Evolutionary conservation across 2,113 vertebrate genomes (phyloP).

Genomic region (Eidolon helvum): DNA sequence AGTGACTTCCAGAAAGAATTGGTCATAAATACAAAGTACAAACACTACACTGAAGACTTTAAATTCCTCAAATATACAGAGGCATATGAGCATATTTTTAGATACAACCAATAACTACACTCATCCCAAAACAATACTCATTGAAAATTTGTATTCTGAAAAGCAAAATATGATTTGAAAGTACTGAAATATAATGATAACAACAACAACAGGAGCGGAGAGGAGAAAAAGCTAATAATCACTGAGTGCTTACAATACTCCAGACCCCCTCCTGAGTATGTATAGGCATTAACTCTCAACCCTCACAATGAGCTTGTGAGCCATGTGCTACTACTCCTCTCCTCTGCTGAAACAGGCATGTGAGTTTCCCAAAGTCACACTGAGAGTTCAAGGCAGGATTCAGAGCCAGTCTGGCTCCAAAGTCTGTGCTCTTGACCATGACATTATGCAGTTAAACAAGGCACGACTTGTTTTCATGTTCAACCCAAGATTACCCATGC

Average conservation of each 20-base stretch:
- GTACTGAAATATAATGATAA: background rate
- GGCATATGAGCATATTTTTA: background rate
- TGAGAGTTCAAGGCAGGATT: background rate
- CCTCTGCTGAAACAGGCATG: background rate
- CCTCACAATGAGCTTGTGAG: background rate
- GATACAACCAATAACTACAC: background rate
- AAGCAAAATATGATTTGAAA: background rate
- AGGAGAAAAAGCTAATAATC: background rate
- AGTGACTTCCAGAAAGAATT: background rate
- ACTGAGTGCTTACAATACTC: background rate
- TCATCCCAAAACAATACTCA: background rate
- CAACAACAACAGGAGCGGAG: background rate
- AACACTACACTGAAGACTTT: background rate
- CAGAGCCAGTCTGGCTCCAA: background rate
- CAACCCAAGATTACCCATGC: background rate
- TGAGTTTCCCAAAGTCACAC: background rate
- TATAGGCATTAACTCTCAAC: background rate
- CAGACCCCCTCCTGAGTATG: background rate
- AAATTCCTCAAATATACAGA: background rate
- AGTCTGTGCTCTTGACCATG: background rate
- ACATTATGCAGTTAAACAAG: background rate
- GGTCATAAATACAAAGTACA: background rate
- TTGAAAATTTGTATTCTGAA: background rate
- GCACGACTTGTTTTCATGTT: background rate
- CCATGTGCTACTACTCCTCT: background rate